phyloP scores from a whole-genome alignment of 1,140 invertebrate genomes.

The Drosophila obscura region DNA sequence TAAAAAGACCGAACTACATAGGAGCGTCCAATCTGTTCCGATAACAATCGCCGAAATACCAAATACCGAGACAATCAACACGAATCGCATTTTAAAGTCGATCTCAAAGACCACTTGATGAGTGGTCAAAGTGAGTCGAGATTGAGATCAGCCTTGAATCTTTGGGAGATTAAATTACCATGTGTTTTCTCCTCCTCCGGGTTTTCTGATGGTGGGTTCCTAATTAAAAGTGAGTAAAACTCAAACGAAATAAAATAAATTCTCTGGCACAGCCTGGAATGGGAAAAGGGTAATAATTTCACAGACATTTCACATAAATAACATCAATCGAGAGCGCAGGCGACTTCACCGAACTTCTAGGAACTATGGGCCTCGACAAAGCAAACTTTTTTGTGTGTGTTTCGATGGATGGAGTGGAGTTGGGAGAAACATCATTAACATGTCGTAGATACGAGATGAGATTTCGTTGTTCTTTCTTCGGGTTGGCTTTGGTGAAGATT shows the following conservation, averaged over 20 bases:
- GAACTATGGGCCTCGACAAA: constrained; percentile 57
- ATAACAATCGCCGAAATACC: constrained; percentile 8
- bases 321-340: constrained; percentile 72
- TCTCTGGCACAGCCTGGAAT: constrained; percentile 34
- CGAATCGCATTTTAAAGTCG: constrained; percentile 69
- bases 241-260: constrained; percentile 78
- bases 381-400: constrained; percentile 61
- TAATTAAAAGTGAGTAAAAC: constrained; percentile 82
- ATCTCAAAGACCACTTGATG: constrained; percentile 72
- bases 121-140: constrained; percentile 76
- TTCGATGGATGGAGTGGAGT: constrained; percentile 39
- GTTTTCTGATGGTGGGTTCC: constrained; percentile 53
- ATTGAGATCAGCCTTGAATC: constrained; percentile 62
- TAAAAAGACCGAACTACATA: constrained; percentile 56
- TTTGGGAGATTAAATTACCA: constrained; percentile 70
- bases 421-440: constrained; percentile 75
- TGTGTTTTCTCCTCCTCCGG: constrained; percentile 47
- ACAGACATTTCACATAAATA: constrained; percentile 81
- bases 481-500: constrained; percentile 38
- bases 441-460: constrained; percentile 76
- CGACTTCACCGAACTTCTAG: constrained; percentile 46
- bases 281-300: constrained; percentile 77
- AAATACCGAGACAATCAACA: constrained; percentile 55
- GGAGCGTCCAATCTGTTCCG: constrained; percentile 71
- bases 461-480: constrained; percentile 58